Conservation (phyloP, 30 jellyfish, hydroid and myxozoan genomes). For the Catostylus mosaicus region DNA sequence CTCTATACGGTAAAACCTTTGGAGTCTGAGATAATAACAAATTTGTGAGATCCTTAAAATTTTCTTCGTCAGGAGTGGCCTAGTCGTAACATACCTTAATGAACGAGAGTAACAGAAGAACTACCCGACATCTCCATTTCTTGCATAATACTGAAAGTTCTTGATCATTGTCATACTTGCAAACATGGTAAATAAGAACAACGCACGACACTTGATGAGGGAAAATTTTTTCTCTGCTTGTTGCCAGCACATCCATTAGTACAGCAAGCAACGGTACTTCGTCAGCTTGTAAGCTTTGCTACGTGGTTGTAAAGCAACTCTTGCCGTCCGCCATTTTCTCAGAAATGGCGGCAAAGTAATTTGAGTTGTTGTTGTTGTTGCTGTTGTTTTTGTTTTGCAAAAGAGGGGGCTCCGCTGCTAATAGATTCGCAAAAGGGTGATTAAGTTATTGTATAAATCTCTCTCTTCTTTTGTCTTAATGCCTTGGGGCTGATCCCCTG, state of each 20-base stretch:
- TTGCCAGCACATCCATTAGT: constrained; percentile 23
- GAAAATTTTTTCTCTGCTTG: constrained; percentile 34
- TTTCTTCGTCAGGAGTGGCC: neutral
- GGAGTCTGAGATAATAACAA: too few relatives aligned
- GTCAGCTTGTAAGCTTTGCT: neutral
- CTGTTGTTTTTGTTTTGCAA: too few relatives aligned
- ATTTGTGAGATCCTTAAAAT: too few relatives aligned
- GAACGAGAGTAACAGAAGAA: constrained; percentile 27
- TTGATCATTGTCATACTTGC: constrained; percentile 24
- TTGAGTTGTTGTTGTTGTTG: neutral
- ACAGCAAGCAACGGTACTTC: neutral
- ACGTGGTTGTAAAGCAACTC: neutral
- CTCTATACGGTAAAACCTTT: too few relatives aligned
- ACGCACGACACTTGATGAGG: constrained; percentile 59
- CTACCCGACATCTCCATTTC: constrained; percentile 4
- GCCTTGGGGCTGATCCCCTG: too few relatives aligned
- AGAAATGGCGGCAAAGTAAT: constrained; percentile 4
- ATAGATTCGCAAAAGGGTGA: too few relatives aligned
- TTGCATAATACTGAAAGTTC: constrained; percentile 1
- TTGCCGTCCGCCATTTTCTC: neutral
- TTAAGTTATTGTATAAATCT: too few relatives aligned
- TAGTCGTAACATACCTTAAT: constrained; percentile 8
- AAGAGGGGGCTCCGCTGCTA: too few relatives aligned
- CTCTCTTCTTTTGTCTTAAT: too few relatives aligned
- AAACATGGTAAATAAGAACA: constrained; percentile 21